A percentile compares a stretch with the other conserved stretches of the same genome.
Evolutionary conservation across 2,888 invertebrate genomes (phyloP).

Genomic region (Limenitis camilla): DNA sequence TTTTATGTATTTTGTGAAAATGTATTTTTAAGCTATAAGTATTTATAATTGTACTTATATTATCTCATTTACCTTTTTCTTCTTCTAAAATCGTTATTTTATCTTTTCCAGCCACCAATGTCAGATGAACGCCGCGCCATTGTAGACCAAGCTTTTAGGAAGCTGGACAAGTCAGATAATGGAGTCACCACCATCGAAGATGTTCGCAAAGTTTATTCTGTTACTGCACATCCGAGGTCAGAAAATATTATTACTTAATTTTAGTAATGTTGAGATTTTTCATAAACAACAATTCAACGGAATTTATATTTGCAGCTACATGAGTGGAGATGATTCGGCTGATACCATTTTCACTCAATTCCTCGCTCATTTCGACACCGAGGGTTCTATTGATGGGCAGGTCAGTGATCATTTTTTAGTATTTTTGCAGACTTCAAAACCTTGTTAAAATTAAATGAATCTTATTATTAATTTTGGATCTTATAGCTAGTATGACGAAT

Average conservation of each 20-base stretch:
- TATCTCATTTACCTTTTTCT: too few species aligned
- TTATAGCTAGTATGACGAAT: too few species aligned
- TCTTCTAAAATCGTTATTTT: background rate
- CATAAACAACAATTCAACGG: background rate
- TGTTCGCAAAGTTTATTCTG: constrained; percentile 85
- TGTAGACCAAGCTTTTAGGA: constrained; percentile 86
- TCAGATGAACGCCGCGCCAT: constrained; percentile 80
- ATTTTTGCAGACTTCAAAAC: too few species aligned
- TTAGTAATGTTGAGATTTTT: too few species aligned
- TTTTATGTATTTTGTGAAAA: too few species aligned
- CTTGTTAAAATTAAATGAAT: too few species aligned
- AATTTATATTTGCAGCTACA: constrained; percentile 62
- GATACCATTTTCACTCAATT: constrained; percentile 86
- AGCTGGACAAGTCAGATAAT: constrained; percentile 91
- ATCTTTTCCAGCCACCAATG: constrained; percentile 84
- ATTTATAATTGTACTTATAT: too few species aligned
- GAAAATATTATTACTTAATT: background rate
- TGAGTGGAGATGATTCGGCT: constrained; percentile 90
- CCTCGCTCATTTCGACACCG: constrained; percentile 88
- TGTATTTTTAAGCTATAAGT: too few species aligned
- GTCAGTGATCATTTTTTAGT: constrained; percentile 59
- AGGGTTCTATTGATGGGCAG: constrained; percentile 82
- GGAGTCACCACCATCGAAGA: constrained; percentile 86
- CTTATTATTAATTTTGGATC: too few species aligned
- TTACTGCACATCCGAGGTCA: constrained; percentile 84